These are phyloP conservation scores for Progne subis DNA, from an alignment of 2,113 vertebrate genomes.

Conservation along the genomic window DNA sequence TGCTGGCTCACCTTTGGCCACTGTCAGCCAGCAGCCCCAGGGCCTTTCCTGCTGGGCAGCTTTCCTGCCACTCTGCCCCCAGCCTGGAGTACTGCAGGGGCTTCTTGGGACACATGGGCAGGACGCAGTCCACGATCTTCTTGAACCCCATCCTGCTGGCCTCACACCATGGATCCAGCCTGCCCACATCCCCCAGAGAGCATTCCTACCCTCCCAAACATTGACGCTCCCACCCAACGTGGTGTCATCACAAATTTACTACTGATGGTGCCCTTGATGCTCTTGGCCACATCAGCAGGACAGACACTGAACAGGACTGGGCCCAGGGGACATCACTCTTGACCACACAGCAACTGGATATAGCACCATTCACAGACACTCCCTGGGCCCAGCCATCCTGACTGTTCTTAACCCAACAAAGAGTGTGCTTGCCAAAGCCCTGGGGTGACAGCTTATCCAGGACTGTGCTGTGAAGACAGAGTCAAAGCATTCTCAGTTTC, in stretches of 20 bases:
- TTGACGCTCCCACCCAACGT: accelerated
- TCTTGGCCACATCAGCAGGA: neutral
- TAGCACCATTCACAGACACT: accelerated
- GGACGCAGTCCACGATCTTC: accelerated
- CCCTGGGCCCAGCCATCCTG: accelerated
- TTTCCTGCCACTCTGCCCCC: neutral
- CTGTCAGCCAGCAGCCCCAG: accelerated
- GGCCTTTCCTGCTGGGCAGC: accelerated
- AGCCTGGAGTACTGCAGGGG: neutral
- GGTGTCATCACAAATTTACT: neutral
- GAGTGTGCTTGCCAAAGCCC: neutral
- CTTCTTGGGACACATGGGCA: accelerated
- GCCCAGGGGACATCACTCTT: accelerated
- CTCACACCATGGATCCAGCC: too few species aligned
- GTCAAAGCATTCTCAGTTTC: neutral
- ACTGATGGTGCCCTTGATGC: accelerated
- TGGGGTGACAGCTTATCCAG: accelerated
- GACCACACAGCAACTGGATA: accelerated
- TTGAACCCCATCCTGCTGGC: neutral
- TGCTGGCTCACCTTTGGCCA: accelerated
- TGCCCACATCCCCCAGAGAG: accelerated
- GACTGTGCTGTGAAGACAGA: accelerated
- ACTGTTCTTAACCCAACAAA: neutral
- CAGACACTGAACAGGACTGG: neutral
- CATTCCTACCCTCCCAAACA: neutral